A percentile compares a stretch with the other conserved stretches of the same genome.
These are phyloP conservation scores for Tachina lurida DNA, from an alignment of 2,888 invertebrate species.

Conservation along the genomic window DNA sequence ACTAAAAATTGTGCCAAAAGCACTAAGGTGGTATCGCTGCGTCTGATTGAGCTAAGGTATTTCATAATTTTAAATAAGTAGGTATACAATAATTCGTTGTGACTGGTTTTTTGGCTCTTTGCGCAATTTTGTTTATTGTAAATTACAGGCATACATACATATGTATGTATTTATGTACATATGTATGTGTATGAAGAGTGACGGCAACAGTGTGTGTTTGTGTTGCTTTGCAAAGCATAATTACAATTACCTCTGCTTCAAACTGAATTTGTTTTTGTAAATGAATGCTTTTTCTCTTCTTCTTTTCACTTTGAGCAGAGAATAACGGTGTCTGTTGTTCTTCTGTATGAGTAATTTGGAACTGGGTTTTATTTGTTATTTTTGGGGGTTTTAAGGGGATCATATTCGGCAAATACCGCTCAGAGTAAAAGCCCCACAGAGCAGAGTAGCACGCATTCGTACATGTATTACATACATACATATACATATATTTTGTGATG, in stretches of 20 bases:
- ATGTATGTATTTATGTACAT: not conserved
- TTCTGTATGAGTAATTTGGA: slow-evolving; percentile 34
- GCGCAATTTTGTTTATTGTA: not conserved
- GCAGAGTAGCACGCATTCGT: not conserved
- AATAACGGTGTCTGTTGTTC: slow-evolving; percentile 39
- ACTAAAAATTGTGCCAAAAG: no score
- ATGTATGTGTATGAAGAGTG: slow-evolving; percentile 18
- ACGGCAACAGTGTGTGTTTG: slow-evolving; percentile 17
- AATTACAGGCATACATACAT: not conserved
- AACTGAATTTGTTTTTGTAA: slow-evolving; percentile 49
- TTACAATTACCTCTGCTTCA: slow-evolving; percentile 53
- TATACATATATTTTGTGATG: not conserved
- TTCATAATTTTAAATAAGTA: not conserved
- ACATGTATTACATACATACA: not conserved
- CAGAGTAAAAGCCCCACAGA: slow-evolving; percentile 29
- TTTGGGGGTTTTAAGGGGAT: slow-evolving; percentile 60
- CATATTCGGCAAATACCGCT: slow-evolving; percentile 37
- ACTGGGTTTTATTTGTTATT: slow-evolving; percentile 43
- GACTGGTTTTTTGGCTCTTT: not conserved
- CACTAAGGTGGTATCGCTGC: no score
- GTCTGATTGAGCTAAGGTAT: no score
- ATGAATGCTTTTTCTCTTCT: slow-evolving; percentile 49
- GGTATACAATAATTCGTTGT: not conserved
- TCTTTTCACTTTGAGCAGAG: slow-evolving; percentile 26
- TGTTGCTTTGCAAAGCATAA: slow-evolving; percentile 52